These are phyloP conservation scores for Lasioglossum albipes DNA, from an alignment of 1,140 invertebrate genomes.

Conservation along the genomic window DNA sequence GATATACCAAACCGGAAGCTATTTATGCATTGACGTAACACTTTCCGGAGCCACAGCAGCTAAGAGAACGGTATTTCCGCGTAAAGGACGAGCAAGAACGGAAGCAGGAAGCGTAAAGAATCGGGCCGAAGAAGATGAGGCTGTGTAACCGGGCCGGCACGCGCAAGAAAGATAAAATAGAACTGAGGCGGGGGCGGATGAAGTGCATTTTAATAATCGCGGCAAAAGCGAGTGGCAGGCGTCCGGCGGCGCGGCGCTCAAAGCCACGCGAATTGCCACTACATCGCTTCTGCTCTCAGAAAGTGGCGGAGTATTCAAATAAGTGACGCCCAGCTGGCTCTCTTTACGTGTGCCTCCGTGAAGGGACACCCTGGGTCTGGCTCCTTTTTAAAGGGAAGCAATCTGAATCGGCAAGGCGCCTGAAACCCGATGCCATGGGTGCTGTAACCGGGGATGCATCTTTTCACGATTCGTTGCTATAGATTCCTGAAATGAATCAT, in stretches of 20 bases:
- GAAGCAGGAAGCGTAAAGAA: slow-evolving; percentile 52
- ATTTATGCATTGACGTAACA: too few relatives aligned
- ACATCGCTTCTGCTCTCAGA: slow-evolving; percentile 46
- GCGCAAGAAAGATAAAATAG: background rate
- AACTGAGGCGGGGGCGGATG: slow-evolving; percentile 11
- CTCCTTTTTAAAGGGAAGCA: background rate
- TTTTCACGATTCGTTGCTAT: too few relatives aligned
- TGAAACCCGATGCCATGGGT: background rate
- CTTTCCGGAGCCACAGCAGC: too few relatives aligned
- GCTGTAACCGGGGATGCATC: too few relatives aligned
- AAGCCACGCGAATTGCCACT: slow-evolving; percentile 64
- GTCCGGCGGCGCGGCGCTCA: slow-evolving; percentile 41
- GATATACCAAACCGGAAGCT: too few relatives aligned
- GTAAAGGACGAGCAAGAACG: slow-evolving; percentile 25
- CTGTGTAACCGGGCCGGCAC: slow-evolving; percentile 13
- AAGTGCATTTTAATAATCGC: slow-evolving; percentile 68
- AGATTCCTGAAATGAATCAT: too few relatives aligned
- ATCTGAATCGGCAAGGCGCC: background rate
- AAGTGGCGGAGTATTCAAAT: slow-evolving; percentile 61
- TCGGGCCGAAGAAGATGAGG: slow-evolving; percentile 47
- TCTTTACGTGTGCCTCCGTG: slow-evolving; percentile 11
- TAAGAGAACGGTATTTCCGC: too few relatives aligned
- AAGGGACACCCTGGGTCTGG: background rate
- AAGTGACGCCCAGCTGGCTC: slow-evolving; percentile 51
- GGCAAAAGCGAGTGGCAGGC: slow-evolving; percentile 54